Evolutionary conservation across 1,140 invertebrate genomes (phyloP).

Genomic region (Macrotrachela quadricornifera): DNA sequence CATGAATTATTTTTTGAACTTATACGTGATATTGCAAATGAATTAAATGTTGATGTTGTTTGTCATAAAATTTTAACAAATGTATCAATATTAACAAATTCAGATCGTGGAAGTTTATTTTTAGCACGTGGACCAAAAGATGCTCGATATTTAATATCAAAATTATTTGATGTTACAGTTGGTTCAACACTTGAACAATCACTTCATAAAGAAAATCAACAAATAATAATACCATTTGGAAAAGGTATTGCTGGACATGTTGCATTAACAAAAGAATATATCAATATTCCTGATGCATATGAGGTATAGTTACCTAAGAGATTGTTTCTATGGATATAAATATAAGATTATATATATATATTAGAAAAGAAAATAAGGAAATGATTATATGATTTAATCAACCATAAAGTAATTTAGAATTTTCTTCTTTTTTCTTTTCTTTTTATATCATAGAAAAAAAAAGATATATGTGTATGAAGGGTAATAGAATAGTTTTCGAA

Average conservation of each 20-base stretch:
- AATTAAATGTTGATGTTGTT: no score
- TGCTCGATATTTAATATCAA: slow-evolving; percentile 3
- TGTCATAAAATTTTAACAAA: slow-evolving; percentile 91
- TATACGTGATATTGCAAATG: no score
- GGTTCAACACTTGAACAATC: slow-evolving; percentile 48
- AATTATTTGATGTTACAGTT: slow-evolving; percentile 15
- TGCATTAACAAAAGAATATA: slow-evolving; percentile 65
- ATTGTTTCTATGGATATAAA: background rate
- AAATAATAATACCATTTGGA: slow-evolving; percentile 55
- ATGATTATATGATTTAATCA: no score
- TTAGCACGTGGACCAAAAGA: slow-evolving; percentile 33
- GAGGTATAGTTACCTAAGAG: slow-evolving; percentile 42
- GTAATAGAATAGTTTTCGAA: no score
- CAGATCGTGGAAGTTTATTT: slow-evolving; percentile 74
- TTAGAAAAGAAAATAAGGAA: no score
- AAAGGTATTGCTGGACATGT: slow-evolving; percentile 74
- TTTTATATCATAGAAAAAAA: no score
- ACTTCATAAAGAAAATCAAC: slow-evolving; percentile 55
- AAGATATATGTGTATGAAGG: no score
- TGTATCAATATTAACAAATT: slow-evolving; percentile 66
- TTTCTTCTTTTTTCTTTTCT: no score
- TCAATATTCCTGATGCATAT: slow-evolving; percentile 86
- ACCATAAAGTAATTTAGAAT: no score
- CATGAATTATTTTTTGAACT: no score
- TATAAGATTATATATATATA: no score